Conservation (phyloP, 1,140 invertebrate species). For the Ceratina calcarata region DNA sequence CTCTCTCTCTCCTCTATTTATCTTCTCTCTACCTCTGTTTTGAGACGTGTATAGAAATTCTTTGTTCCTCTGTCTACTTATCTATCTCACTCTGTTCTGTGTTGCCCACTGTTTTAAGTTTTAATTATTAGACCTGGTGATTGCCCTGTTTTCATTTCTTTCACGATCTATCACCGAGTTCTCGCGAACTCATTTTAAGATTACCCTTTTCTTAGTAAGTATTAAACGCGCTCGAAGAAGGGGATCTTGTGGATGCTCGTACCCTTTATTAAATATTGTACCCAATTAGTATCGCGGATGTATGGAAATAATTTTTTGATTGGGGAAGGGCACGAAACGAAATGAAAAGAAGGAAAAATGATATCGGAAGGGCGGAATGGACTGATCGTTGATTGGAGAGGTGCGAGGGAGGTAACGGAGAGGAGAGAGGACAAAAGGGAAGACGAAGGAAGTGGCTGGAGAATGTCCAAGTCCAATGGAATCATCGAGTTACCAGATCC, state of each 20-base stretch:
- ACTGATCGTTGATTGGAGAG: constrained; percentile 73
- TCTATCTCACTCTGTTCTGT: constrained; percentile 45
- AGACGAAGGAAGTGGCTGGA: constrained; percentile 8
- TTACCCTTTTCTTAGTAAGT: too few species aligned
- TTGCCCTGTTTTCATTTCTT: constrained; percentile 28
- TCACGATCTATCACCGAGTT: constrained; percentile 30
- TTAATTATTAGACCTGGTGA: constrained; percentile 47
- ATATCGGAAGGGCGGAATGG: constrained; percentile 31
- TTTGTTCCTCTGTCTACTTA: constrained; percentile 30
- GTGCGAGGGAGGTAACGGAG: constrained; percentile 62
- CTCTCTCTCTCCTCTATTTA: constrained; percentile 23
- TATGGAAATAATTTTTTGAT: neutral
- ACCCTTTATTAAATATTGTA: constrained; percentile 4
- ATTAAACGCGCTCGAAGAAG: too few species aligned
- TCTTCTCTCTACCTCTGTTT: constrained; percentile 29
- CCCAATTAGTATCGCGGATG: neutral
- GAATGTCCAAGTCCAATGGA: constrained; percentile 12
- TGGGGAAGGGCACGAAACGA: neutral
- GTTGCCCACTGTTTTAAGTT: constrained; percentile 42
- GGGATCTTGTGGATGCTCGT: constrained; percentile 2
- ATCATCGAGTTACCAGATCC: constrained; percentile 30
- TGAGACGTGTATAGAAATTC: constrained; percentile 45
- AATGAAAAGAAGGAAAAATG: neutral
- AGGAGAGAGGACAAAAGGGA: neutral
- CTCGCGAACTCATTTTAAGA: neutral